Evolutionary conservation across 2,797 vertebrate genomes (phyloP), one percentile per base, ranked within the genome.

Genomic region (Pempheris klunzingeri): DNA sequence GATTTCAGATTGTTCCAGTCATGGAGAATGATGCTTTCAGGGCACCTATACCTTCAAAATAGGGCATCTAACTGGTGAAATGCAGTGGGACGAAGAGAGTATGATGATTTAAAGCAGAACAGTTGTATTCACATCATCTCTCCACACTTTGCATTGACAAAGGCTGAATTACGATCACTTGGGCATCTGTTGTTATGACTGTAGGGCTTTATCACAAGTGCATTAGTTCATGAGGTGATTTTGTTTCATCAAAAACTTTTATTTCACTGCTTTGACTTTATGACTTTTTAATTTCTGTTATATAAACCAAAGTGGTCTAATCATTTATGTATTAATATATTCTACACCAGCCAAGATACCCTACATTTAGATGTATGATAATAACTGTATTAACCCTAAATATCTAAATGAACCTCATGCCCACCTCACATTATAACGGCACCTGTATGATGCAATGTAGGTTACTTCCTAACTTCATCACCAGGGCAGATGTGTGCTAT

Each of bases 401-500:
- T 10, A 39, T 41, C 3, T 38, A 46, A n/a, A 49, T 43, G 4
- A 39, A 47, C 36, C 36, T 41, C 11, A 24, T 7, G 67, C 5
- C n/a, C 30, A 28, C 22, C 52, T 39, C 58, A 43, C 0, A n/a
- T 41, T 15, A 14, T 13, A 18, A 32, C 7, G 5, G 22, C 38
- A 73, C 10, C 32, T 30, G 10, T 11, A 7, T 15, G 34, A 17
- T 7, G 58, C 20, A 7, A 28, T 64, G 58, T 2, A 38, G 61
- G 24, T 54, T 41, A 55, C 10, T 14, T 18, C 15, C 47, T 34
- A 9, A 58, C 26, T 17, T 30, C 38, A 24, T 28, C 70, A 38
- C 1, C 2, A 5, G 3, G 68, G 59, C 80, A 80, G 67, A 70
- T 74, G 68, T 61, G 43, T 73, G 72, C 0, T 58, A 75, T 65